Evolutionary conservation across 2,113 vertebrate genomes (phyloP).

Genomic region (Myiagra hebetior): DNA sequence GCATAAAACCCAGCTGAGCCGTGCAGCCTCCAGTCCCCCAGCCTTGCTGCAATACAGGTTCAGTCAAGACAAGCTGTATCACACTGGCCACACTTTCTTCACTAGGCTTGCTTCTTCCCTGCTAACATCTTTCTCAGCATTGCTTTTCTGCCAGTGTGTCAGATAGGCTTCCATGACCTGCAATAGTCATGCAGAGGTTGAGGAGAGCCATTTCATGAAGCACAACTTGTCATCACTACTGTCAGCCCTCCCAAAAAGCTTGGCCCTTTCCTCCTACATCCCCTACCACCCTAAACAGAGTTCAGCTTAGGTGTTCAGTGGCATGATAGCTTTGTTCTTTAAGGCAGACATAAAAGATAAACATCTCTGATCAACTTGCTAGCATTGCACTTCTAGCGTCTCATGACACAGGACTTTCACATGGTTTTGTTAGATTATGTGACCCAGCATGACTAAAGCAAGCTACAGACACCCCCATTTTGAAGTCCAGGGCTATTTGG

Average conservation of each 20-base stretch:
- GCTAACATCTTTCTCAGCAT: not conserved
- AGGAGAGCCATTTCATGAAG: not conserved
- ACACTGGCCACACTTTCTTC: not conserved
- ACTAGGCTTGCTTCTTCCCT: not conserved
- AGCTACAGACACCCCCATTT: not conserved
- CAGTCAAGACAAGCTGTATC: not conserved
- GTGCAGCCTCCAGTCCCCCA: not conserved
- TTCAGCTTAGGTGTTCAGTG: not conserved
- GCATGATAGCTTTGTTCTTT: not conserved
- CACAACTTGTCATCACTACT: not conserved
- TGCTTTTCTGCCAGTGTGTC: not conserved
- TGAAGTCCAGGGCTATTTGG: not conserved
- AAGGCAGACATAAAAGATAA: not conserved
- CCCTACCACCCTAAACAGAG: not conserved
- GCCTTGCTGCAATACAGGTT: not conserved
- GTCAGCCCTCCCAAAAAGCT: rapidly evolving
- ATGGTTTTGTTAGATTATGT: not conserved
- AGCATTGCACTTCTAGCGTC: not conserved
- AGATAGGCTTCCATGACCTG: not conserved
- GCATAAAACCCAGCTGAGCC: not conserved
- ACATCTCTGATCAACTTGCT: not conserved
- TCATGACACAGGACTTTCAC: not conserved
- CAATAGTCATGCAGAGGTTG: not conserved
- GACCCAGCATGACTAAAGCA: not conserved
- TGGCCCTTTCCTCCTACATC: not conserved